Percentiles rank a stretch among this genome's conserved stretches.
phyloP scores from a whole-genome alignment of 2,888 invertebrate species.

The Andrena trimmerana region DNA sequence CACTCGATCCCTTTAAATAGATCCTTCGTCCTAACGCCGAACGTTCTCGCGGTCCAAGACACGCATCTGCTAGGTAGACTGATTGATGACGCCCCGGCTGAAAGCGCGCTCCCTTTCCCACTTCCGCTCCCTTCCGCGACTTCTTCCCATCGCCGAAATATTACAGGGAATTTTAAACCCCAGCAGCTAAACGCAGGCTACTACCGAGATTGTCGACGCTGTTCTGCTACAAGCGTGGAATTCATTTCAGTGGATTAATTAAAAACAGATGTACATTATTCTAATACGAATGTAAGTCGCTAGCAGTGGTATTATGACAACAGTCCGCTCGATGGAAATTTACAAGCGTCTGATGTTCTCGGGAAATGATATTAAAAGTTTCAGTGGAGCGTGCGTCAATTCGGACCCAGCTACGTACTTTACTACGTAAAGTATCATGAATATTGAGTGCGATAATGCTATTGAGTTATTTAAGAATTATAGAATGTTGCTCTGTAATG shows the following conservation, averaged over 20 bases:
- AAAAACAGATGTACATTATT: slow-evolving; percentile 21
- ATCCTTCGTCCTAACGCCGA: slow-evolving; percentile 18
- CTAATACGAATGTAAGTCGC: slow-evolving; percentile 17
- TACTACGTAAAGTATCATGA: no score
- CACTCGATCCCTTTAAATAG: slow-evolving; percentile 38
- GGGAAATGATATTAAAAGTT: background rate
- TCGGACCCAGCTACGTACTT: no score
- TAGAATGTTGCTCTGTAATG: no score
- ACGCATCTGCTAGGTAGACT: slow-evolving; percentile 7
- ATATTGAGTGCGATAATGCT: no score
- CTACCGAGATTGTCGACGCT: background rate
- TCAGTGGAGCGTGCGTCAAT: background rate
- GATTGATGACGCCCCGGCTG: background rate
- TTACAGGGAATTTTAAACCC: background rate
- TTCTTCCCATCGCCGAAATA: background rate
- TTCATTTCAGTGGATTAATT: slow-evolving; percentile 10
- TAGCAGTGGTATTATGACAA: background rate
- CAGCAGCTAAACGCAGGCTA: background rate
- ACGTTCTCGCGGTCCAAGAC: background rate
- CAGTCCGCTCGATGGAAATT: slow-evolving; percentile 16
- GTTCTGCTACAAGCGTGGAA: background rate
- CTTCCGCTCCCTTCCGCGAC: background rate
- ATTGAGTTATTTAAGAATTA: no score
- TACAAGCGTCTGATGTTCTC: slow-evolving; percentile 12
- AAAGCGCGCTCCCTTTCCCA: background rate